Conservation (phyloP, 2,113 vertebrate species). For the Ptilonorhynchus violaceus region DNA sequence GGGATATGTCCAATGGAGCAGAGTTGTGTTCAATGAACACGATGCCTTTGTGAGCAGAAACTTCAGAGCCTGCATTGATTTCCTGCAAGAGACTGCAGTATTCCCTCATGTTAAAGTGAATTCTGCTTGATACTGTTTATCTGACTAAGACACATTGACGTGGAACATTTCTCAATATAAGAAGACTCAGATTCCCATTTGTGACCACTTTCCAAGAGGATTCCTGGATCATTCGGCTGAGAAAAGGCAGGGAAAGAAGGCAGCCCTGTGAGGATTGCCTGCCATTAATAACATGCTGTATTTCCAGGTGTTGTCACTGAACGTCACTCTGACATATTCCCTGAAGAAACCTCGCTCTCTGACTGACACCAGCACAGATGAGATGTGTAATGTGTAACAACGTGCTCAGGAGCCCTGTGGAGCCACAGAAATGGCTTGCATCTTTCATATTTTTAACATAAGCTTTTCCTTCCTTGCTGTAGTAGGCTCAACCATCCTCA, state of each 20-base stretch:
- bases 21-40: background rate
- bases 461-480: background rate
- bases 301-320: constrained; percentile 35
- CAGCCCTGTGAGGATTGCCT: background rate
- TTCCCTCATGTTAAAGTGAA: constrained; percentile 17
- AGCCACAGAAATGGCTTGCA: background rate
- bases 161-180: background rate
- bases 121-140: constrained; percentile 41
- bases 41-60: background rate
- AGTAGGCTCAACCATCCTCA: background rate
- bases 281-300: background rate
- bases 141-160: constrained; percentile 31
- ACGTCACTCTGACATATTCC: constrained; percentile 13
- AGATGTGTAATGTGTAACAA: background rate
- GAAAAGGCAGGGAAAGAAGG: background rate
- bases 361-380: background rate
- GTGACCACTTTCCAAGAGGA: constrained; percentile 19
- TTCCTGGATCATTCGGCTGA: background rate
- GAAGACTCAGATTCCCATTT: background rate
- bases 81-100: background rate
- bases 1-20: background rate
- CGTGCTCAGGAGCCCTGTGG: background rate
- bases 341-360: background rate
- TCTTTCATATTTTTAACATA: background rate
- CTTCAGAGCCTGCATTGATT: background rate